Conservation (phyloP, 2,888 invertebrate genomes). For the Nebria salina region DNA sequence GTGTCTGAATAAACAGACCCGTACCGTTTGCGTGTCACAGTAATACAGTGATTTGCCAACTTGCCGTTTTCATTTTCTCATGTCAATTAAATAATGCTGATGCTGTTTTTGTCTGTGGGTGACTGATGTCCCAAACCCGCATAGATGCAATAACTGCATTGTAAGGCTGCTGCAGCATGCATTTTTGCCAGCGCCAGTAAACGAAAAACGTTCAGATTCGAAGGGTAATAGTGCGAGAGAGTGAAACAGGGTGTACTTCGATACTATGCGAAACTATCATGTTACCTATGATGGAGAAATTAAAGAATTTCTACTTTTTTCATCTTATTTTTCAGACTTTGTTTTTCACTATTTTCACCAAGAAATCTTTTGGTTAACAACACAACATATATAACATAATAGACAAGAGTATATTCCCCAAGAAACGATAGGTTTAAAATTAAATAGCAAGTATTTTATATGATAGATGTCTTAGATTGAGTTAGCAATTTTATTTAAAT, state of each 20-base stretch:
- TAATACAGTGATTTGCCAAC: neutral
- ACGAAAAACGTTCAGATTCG: neutral
- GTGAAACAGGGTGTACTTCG: conserved; percentile 18
- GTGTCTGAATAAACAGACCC: conserved; percentile 2
- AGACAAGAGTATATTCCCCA: too few species aligned
- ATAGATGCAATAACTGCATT: conserved; percentile 18
- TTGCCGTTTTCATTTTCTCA: conserved; percentile 20
- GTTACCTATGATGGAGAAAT: conserved; percentile 29
- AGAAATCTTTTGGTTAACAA: too few species aligned
- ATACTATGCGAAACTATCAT: conserved; percentile 33
- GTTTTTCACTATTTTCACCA: neutral
- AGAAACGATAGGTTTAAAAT: too few species aligned
- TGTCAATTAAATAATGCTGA: conserved; percentile 27
- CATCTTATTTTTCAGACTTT: neutral
- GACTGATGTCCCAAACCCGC: conserved; percentile 23
- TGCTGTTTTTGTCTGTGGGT: conserved; percentile 30
- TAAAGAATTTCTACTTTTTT: neutral
- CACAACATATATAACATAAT: too few species aligned
- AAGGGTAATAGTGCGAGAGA: neutral
- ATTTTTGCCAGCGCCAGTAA: neutral
- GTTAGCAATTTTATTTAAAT: too few species aligned
- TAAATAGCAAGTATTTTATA: too few species aligned
- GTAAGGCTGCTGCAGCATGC: neutral
- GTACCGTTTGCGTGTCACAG: conserved; percentile 3
- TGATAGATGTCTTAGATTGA: too few species aligned